Evolutionary conservation across 2,113 vertebrate species (phyloP).

Genomic region (Dissostichus mawsoni): DNA sequence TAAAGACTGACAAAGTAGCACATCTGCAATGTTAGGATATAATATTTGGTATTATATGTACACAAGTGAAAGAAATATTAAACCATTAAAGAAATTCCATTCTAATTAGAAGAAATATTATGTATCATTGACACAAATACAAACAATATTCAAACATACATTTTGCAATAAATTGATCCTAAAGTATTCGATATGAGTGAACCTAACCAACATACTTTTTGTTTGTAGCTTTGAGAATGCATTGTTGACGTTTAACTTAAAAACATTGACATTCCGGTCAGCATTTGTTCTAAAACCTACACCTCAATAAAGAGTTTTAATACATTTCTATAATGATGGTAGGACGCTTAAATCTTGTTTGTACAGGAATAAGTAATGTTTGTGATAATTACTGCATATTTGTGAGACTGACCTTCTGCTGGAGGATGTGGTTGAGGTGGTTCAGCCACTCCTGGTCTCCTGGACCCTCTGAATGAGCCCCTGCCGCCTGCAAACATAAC

Average conservation of each 20-base stretch:
- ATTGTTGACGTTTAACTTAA: too few relatives aligned
- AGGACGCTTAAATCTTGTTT: not conserved
- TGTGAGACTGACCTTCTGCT: conserved; percentile 86
- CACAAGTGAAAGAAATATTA: not conserved
- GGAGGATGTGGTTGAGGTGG: conserved; percentile 86
- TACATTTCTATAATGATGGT: not conserved
- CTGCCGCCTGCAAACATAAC: conserved; percentile 76
- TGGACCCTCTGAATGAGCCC: conserved; percentile 67
- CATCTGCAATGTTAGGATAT: not conserved
- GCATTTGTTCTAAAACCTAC: too few relatives aligned
- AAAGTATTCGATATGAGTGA: too few relatives aligned
- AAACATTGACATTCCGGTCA: too few relatives aligned
- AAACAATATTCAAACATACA: not conserved
- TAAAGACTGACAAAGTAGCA: conserved; percentile 24
- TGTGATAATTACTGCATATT: not conserved
- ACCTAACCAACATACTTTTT: too few relatives aligned
- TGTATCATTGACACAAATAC: too few relatives aligned
- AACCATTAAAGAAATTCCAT: not conserved
- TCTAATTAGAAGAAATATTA: not conserved
- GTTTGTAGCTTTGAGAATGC: too few relatives aligned
- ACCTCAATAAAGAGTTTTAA: not conserved
- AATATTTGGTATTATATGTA: not conserved
- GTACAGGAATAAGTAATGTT: not conserved
- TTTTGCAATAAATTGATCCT: not conserved
- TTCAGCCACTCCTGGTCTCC: conserved; percentile 89